phyloP scores from a whole-genome alignment of 2,113 vertebrate genomes.

The Dinomys branickii region DNA sequence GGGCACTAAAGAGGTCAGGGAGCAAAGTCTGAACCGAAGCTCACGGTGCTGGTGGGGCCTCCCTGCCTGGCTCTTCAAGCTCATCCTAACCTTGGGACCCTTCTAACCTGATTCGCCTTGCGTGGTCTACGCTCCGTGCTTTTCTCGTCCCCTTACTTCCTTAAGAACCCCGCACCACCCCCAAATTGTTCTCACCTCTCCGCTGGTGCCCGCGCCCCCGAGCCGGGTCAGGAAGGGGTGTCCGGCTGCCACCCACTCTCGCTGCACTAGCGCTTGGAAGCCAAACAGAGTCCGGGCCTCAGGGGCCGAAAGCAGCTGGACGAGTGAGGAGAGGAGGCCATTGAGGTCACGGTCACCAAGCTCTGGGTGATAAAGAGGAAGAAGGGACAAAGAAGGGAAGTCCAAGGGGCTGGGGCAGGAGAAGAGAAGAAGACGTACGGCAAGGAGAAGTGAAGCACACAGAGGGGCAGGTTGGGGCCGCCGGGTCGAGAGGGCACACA shows the following conservation, averaged over 20 bases:
- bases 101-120: background rate
- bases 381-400: slow-evolving; percentile 14
- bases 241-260: slow-evolving; percentile 95
- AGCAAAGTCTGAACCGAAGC: background rate
- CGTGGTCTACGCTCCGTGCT: background rate
- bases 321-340: slow-evolving; percentile 94
- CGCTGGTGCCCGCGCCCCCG: slow-evolving; percentile 64
- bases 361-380: slow-evolving; percentile 85
- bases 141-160: background rate
- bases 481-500: slow-evolving; percentile 30
- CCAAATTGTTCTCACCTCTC: slow-evolving; percentile 71
- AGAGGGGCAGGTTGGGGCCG: background rate
- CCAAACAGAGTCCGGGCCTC: slow-evolving; percentile 89
- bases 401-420: slow-evolving; percentile 57
- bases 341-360: slow-evolving; percentile 93
- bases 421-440: slow-evolving; percentile 37
- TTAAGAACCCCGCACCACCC: background rate
- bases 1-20: background rate
- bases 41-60: background rate
- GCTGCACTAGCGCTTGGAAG: slow-evolving; percentile 95
- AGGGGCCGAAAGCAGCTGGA: slow-evolving; percentile 94
- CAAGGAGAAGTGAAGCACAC: background rate
- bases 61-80: background rate
- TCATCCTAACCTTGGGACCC: background rate
- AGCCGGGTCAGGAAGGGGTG: slow-evolving; percentile 92